These are phyloP conservation scores for Hipparchia semele DNA, from an alignment of 2,888 invertebrate genomes.

Conservation along the genomic window DNA sequence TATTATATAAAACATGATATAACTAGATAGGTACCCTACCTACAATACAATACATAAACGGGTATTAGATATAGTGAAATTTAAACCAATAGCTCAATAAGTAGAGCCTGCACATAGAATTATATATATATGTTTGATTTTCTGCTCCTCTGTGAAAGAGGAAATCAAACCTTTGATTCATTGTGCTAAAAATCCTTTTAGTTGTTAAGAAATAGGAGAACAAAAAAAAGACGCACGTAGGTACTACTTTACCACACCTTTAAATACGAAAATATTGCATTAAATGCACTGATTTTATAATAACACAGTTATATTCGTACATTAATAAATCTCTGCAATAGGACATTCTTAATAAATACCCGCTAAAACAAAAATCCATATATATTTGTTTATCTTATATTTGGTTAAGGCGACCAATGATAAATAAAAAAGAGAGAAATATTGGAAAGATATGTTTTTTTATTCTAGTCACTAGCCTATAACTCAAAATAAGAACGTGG, in stretches of 20 bases:
- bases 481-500: not conserved
- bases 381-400: conserved; percentile 1
- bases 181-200: too few species aligned
- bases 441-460: not conserved
- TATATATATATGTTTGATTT: too few species aligned
- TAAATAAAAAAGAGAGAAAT: not conserved
- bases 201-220: too few species aligned
- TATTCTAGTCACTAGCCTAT: conserved; percentile 1
- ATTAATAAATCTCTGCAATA: not conserved
- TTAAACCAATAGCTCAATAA: not conserved
- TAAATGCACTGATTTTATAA: too few species aligned
- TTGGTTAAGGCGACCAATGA: conserved; percentile 4
- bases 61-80: not conserved
- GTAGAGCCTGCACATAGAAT: too few species aligned
- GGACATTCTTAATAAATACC: not conserved
- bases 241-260: too few species aligned
- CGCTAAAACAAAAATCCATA: not conserved
- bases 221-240: too few species aligned
- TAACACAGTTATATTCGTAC: too few species aligned
- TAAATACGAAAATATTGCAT: too few species aligned
- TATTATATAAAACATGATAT: not conserved
- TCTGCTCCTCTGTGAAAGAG: too few species aligned
- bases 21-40: not conserved
- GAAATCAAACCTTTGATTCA: too few species aligned
- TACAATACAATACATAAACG: not conserved